Percentiles rank a stretch among this genome's conserved stretches.
Conservation (phyloP, 2,888 invertebrate species). For the Ecliptopera silaceata region DNA sequence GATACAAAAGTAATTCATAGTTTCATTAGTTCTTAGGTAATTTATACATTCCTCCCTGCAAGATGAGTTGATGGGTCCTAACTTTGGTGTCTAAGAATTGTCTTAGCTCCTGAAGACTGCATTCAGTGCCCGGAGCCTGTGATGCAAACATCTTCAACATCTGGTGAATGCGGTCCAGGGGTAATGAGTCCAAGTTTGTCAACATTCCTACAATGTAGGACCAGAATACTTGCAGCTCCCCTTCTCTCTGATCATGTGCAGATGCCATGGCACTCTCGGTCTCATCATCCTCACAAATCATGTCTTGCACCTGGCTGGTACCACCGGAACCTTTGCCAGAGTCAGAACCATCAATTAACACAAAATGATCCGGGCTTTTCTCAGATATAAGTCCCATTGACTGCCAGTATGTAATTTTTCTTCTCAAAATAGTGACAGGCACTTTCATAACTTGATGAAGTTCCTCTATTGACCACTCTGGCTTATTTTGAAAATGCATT, state of each 20-base stretch:
- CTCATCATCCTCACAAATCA: constrained; percentile 94
- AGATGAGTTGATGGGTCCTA: constrained; percentile 92
- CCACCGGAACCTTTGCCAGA: constrained; percentile 81
- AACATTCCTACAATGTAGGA: constrained; percentile 98
- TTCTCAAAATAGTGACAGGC: constrained; percentile 91
- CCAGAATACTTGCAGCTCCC: constrained; percentile 97
- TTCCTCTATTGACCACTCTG: constrained; percentile 93
- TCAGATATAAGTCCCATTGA: constrained; percentile 94
- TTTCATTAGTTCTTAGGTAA: constrained; percentile 86
- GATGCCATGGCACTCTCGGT: constrained; percentile 97
- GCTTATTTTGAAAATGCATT: constrained; percentile 95
- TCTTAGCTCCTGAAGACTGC: constrained; percentile 93
- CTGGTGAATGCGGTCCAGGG: constrained; percentile 96
- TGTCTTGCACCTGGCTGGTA: constrained; percentile 81
- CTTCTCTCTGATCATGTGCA: constrained; percentile 96
- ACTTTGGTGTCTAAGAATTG: constrained; percentile 97
- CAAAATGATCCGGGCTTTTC: constrained; percentile 88
- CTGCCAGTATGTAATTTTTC: constrained; percentile 97
- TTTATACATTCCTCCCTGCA: constrained; percentile 93
- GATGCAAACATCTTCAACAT: constrained; percentile 99
- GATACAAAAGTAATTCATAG: not conserved
- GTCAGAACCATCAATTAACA: constrained; percentile 86
- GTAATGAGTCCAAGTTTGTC: constrained; percentile 95
- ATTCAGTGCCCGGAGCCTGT: constrained; percentile 95
- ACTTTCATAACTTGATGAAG: constrained; percentile 93